Evolutionary conservation across 2,888 invertebrate species (phyloP).

Genomic region (Hemaris fuciformis): DNA sequence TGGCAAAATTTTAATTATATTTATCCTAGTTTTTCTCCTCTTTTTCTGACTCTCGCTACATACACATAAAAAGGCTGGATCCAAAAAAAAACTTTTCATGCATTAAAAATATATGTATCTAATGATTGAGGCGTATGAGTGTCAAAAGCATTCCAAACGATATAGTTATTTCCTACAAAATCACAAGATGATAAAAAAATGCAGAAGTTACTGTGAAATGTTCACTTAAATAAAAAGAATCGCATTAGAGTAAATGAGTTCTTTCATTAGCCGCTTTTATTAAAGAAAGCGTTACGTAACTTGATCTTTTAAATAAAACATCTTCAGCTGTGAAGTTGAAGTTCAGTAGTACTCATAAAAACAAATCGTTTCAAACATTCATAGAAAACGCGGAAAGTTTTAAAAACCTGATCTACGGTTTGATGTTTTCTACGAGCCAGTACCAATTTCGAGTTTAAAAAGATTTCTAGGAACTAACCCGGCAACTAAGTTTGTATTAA

Average conservation of each 20-base stretch:
- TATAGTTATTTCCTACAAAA: not conserved
- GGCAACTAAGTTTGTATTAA: constrained; percentile 28
- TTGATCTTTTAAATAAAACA: not conserved
- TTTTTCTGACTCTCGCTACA: too few relatives aligned
- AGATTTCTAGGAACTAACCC: constrained; percentile 18
- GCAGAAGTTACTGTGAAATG: not conserved
- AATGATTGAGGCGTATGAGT: too few relatives aligned
- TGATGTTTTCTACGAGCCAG: not conserved
- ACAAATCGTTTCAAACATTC: not conserved
- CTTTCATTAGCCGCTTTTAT: not conserved
- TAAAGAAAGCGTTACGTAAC: not conserved
- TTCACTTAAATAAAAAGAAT: constrained; percentile 10
- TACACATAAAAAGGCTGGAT: too few relatives aligned
- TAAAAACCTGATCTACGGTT: not conserved
- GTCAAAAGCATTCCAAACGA: not conserved
- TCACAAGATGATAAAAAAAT: not conserved
- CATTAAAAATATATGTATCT: too few relatives aligned
- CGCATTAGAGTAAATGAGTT: not conserved
- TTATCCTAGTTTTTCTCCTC: too few relatives aligned
- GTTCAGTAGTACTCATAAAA: not conserved
- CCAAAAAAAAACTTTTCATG: too few relatives aligned
- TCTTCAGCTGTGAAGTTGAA: not conserved
- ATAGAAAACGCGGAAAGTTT: constrained; percentile 7
- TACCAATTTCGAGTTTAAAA: not conserved
- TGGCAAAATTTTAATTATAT: too few relatives aligned